Base-by-base conservation (phyloP, 1,140 invertebrate genomes). In the Cyrtorhinus lividipennis region DNA sequence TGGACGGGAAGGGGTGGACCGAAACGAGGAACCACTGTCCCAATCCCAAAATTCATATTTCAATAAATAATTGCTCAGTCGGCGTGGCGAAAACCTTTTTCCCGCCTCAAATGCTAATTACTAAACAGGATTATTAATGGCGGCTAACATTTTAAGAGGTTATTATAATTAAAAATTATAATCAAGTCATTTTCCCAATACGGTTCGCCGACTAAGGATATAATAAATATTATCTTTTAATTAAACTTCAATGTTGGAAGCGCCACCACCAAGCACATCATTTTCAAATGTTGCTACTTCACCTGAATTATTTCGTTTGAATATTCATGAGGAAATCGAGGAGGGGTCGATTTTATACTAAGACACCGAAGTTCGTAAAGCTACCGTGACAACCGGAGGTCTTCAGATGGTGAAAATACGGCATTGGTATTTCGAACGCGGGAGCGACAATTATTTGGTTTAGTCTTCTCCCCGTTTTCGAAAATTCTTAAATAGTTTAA, bases 121-220 rank as follows among this genome's bases (percentile, higher is more conserved):
- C 58, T 59, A 59, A 59, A 59, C 58, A 59, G 58, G 58, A 59
- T 59, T 59, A 59, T 59, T 59, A 59, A 59, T 59, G 58, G 58
- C 24, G n/a, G 27, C 58, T 30, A 30, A 59, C 58, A 27, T 27
- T 27, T 25, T 59, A 27, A 27, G 25, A 59, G 27, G 58, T 27
- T 59, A 59, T 59, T 59, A 24, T 27, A 59, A 26, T 59, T 25
- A 59, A 59, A 59, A 59, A 59, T 59, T 59, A 59, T 59, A 59
- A 59, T 59, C n/a, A 53, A 53, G 48, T 53, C 48, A 22, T 53
- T 53, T 53, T 53, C 48, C 48, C 48, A 53, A 53, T 53, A 53
- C 48, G 48, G 48, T 53, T 53, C 48, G 20, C 48, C 20, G 48
- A 53, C 48, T 53, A 53, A 53, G 48, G 20, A 53, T 53, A 53